Evolutionary conservation across 2,888 invertebrate species (phyloP).

Genomic region (Cyclophora punctaria): DNA sequence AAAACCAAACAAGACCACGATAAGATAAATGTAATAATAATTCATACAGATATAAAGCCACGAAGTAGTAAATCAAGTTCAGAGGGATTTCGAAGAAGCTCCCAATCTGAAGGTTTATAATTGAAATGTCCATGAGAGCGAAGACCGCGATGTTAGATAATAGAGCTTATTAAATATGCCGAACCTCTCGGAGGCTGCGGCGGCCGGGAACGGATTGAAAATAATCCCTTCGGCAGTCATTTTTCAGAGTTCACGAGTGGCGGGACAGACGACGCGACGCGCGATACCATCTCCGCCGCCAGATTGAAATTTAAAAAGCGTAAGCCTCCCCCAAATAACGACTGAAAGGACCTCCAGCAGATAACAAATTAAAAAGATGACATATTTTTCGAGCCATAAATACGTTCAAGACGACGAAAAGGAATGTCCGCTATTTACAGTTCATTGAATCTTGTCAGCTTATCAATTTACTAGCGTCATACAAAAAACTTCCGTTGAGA

Average conservation of each 20-base stretch:
- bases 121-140: conserved; percentile 51
- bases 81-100: not conserved
- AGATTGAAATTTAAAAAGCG: conserved; percentile 50
- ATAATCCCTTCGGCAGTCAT: conserved; percentile 55
- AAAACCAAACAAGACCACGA: no score
- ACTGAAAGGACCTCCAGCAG: conserved; percentile 27
- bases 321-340: conserved; percentile 38
- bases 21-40: no score
- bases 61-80: conserved; percentile 2
- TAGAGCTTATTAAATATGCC: conserved; percentile 60
- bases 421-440: conserved; percentile 19
- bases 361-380: conserved; percentile 30
- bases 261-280: conserved; percentile 28
- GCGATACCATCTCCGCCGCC: conserved; percentile 44
- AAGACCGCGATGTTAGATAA: conserved; percentile 49
- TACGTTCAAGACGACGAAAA: conserved; percentile 11
- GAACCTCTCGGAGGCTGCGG: conserved; percentile 40
- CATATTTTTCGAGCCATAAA: conserved; percentile 24
- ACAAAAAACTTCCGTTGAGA: conserved; percentile 12
- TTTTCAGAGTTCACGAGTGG: conserved; percentile 45
- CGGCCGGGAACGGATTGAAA: conserved; percentile 50
- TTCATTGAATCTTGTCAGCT: conserved; percentile 20
- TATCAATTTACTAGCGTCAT: conserved; percentile 20
- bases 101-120: conserved; percentile 39
- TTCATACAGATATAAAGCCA: no score